Base-by-base conservation (phyloP, 2,113 vertebrate species). In the Alethe castanea region DNA sequence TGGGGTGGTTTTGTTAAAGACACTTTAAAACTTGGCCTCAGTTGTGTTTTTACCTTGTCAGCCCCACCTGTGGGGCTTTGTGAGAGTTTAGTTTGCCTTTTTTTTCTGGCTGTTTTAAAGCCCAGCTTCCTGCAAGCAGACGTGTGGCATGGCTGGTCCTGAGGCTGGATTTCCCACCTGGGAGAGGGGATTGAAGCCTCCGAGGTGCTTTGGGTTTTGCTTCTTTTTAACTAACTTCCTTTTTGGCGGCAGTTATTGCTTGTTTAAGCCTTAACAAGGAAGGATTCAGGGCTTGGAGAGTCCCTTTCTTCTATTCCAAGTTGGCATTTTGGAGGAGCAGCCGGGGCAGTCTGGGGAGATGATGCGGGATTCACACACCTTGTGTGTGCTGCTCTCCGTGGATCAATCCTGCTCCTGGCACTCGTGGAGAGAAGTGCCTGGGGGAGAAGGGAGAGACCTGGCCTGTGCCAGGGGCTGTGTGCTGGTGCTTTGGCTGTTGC, bases 11-110 rank as follows among this genome's bases (percentile, higher is more conserved):
- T 87, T 83, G 78, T 65, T 14, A 59, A 92, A 95, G 66, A 50
- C 85, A 56, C 90, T 95, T 96, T 92, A 56, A 57, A 94, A 85
- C 78, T 95, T 92, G 95, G 90, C 94, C 70, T 94, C 48, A 5
- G 80, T 92, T 88, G 35, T 95, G 7, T 87, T 40, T 94, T 96
- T 87, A 60, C 70, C 40, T 28, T 85, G 84, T 89, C 59, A 52
- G 77, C 77, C 80, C 45, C 67, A 22, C 7, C 12, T 23, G 38
- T 2, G 44, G 87, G 92, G 92, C 40, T 93, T 79, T 53, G 70
- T 80, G 87, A 79, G 67, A 86, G 61, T 82, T 93, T 22, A 56
- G 69, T 73, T 92, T 71, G 89, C 35, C 19, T 86, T 95, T 87
- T 87, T 94, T 94, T 87, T 73, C 70, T 93, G 91, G 83, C 81